Base-by-base conservation (phyloP, 35 echinoderm and acorn worm genomes). In the Eucidaris tribuloides region DNA sequence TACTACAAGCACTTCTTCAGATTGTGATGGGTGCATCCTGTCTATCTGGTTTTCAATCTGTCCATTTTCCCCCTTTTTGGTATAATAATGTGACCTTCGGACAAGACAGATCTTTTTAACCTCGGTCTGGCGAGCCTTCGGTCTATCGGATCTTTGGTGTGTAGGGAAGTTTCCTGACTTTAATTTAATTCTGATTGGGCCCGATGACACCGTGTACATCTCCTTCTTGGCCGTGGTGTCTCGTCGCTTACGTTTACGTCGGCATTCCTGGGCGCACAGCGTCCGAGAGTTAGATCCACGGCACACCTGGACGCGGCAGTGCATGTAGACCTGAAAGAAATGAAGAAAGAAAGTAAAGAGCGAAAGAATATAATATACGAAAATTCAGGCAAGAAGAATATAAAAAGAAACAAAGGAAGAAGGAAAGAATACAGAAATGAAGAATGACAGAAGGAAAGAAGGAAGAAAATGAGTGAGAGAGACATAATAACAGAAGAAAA, bases 301-400 rank as follows among this genome's bases (percentile, higher is more conserved):
- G 34, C 68, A 74, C 35, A 74, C 68, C 25, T 74, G 68, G 13
- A 74, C 68, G 37, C 68, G 68, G 44, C 68, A 74, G 25, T 74
- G 68, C 68, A 74, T 74, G 68, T 42, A 74, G 2, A 74, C 68
- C 68, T 74, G 41, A 14, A 74, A 30, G 38, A 68, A 18, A 68
- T 33, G 17, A n/a, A 11, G n/a, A 52, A 52, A 52, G 48, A 11
- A 11, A 52, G 9, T 9, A 52, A 11, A 52, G 9, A n/a, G 9
- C n/a, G 9, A 11, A n/a, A 52, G n/a, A n/a, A 11, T n/a, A 52
- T 9, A n/a, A 9, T 11, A 11, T 11, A 52, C 48, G n/a, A 52
- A n/a, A 52, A 9, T 52, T 52, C n/a, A 52, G 9, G n/a, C 48
- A 52, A n/a, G 48, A 9, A 52, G 48, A n/a, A 52, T 11, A 9